Base-by-base conservation (phyloP, 1,140 invertebrate species). In the Leptinotarsa lineolata region DNA sequence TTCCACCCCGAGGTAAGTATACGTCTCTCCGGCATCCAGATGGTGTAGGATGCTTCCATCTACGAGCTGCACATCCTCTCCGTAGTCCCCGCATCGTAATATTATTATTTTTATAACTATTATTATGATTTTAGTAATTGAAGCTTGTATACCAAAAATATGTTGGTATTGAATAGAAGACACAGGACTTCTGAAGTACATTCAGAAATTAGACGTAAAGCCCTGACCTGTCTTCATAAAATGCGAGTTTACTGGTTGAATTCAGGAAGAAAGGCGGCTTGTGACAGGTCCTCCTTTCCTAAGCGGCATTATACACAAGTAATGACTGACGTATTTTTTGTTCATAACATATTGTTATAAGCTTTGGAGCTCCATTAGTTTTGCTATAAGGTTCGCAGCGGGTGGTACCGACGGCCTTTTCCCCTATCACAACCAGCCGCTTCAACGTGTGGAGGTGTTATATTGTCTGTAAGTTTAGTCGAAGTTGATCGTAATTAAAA, bases 291-390 rank as follows among this genome's bases (percentile, higher is more conserved):
- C 20, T 48, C 16, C 18, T 54, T 16, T 54, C 48, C 48, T 16
- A 54, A 54, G 48, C 48, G 48, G 48, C 48, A 54, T 54, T 54
- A 54, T 54, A 69, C 54, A 69, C 68, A 69, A 54, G 46, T 46
- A 69, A 69, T 69, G 68, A 69, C 45, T 69, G 68, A 69, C 68
- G 68, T 48, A 69, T 69, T 69, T 69, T 69, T 69, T 69, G 68
- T 69, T 69, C 68, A 69, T 69, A 54, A 54, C 20, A 69, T 48
- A 69, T 69, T 69, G 68, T 69, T 69, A 69, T 48, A 21, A 21
- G 48, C 11, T 39, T 22, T 48, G 54, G 45, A 69, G 68, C n/a
- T 69, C 54, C 68, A 69, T 69, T 69, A 69, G 68, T 54, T 54
- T 48, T 69, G 68, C 68, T 69, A 69, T 69, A 69, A 69, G 68